Conservation (phyloP, 2,797 vertebrate genomes). For the Cetoscarus ocellatus region DNA sequence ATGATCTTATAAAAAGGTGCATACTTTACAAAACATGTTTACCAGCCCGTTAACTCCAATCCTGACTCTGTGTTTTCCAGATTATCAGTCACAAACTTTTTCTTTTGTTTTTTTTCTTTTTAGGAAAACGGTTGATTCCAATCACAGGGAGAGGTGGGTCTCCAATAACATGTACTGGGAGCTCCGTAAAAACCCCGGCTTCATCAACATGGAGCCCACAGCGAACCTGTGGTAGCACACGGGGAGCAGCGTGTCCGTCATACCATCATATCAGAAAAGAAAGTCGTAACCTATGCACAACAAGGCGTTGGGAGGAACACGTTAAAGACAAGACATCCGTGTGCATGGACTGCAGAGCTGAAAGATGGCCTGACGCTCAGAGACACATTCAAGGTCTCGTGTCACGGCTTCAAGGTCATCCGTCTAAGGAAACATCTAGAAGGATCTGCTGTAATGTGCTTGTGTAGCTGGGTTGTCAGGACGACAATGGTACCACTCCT, state of each 20-base stretch:
- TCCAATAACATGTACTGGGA: conserved; percentile 98
- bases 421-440: conserved; percentile 57
- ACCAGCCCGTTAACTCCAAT: background rate
- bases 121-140: conserved; percentile 94
- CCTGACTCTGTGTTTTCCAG: too few relatives aligned
- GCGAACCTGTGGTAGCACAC: conserved; percentile 91
- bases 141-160: conserved; percentile 97
- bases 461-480: conserved; percentile 73
- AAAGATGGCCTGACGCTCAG: conserved; percentile 37
- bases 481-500: conserved; percentile 57
- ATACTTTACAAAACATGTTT: background rate
- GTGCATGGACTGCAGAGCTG: conserved; percentile 61
- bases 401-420: conserved; percentile 42
- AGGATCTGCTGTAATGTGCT: conserved; percentile 74
- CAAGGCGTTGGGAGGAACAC: conserved; percentile 54
- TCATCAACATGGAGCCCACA: conserved; percentile 93
- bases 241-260: conserved; percentile 75
- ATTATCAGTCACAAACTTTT: background rate
- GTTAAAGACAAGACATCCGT: conserved; percentile 30
- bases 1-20: too few relatives aligned
- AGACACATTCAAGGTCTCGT: conserved; percentile 23
- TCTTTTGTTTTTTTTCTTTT: conserved; percentile 14
- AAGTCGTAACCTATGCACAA: conserved; percentile 85
- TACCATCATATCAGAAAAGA: conserved; percentile 77
- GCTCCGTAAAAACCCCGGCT: conserved; percentile 96